Evolutionary conservation across 92 coral and sea anemone genomes (phyloP).

Genomic region (Zoanthus sansibaricus): DNA sequence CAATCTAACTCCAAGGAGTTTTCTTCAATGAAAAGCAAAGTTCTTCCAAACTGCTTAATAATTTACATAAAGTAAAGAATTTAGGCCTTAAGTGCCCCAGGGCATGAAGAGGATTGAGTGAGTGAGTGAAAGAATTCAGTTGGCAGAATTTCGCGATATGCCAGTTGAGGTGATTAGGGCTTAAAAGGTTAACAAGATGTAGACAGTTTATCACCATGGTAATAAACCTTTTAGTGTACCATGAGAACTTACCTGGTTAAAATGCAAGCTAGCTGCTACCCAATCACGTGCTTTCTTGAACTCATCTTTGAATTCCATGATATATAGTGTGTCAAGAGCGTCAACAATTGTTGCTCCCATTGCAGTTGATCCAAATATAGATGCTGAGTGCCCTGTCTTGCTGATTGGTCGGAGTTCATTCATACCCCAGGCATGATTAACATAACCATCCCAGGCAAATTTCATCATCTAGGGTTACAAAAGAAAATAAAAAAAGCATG

Average conservation of each 20-base stretch:
- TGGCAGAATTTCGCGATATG: too few species aligned
- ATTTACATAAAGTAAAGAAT: too few species aligned
- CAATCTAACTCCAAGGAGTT: too few species aligned
- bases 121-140: too few species aligned
- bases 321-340: slow-evolving; percentile 91
- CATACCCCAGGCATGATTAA: slow-evolving; percentile 90
- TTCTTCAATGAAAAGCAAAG: too few species aligned
- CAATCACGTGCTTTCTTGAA: slow-evolving; percentile 95
- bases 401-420: slow-evolving; percentile 95
- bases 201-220: too few species aligned
- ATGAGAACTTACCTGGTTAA: slow-evolving; percentile 76
- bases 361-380: slow-evolving; percentile 88
- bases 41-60: too few species aligned
- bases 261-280: slow-evolving; percentile 81
- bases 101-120: too few species aligned
- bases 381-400: slow-evolving; percentile 90
- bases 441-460: slow-evolving; percentile 97
- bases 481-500: neutral
- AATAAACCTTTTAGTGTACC: too few species aligned
- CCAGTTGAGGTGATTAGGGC: too few species aligned
- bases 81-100: too few species aligned
- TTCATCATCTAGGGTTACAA: slow-evolving; percentile 87
- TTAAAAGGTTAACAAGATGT: too few species aligned
- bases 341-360: slow-evolving; percentile 97
- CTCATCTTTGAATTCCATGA: slow-evolving; percentile 92